phyloP scores from a whole-genome alignment of 2,113 vertebrate species.

The Anser cygnoides region DNA sequence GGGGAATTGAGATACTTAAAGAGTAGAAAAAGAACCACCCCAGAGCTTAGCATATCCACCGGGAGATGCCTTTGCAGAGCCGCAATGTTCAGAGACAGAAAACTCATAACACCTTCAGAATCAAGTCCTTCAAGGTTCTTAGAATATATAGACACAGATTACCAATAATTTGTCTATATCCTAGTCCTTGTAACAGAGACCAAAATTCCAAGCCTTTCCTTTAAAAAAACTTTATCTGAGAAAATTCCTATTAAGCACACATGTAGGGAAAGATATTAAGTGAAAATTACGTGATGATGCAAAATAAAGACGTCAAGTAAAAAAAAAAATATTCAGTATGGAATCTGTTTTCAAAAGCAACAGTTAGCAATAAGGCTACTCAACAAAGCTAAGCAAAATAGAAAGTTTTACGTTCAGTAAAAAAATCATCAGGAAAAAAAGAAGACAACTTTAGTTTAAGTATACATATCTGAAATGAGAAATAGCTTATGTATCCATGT shows the following conservation, averaged over 20 bases:
- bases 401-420: background rate
- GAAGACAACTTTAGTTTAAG: background rate
- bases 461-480: background rate
- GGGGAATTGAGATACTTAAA: background rate
- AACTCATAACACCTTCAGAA: background rate
- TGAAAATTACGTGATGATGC: background rate
- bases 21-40: background rate
- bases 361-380: background rate
- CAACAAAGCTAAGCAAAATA: background rate
- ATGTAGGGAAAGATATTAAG: background rate
- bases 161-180: background rate
- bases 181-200: background rate
- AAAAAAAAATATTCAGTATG: background rate
- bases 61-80: background rate
- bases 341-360: background rate
- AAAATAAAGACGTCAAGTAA: background rate
- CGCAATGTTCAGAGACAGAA: background rate
- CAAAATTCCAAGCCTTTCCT: background rate
- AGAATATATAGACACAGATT: background rate
- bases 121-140: background rate
- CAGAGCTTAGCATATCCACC: background rate
- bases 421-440: background rate
- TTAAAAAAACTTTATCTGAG: background rate
- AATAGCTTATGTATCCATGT: background rate
- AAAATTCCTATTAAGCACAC: background rate